Evolutionary conservation across 2,888 invertebrate species (phyloP).

Genomic region (Lysandra bellargus): DNA sequence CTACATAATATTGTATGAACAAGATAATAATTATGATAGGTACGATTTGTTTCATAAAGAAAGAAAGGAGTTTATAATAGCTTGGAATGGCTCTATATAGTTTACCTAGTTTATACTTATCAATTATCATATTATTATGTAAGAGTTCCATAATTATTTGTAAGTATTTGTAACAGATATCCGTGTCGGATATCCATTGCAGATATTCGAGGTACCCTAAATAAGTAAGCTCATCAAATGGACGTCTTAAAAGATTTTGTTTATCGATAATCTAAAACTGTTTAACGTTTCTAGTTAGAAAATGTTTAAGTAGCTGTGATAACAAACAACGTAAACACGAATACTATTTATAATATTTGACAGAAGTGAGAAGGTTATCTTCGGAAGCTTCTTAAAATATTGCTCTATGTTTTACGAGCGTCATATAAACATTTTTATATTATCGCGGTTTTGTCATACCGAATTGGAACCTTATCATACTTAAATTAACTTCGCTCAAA

Average conservation of each 20-base stretch:
- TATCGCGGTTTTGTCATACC: background rate
- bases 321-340: conserved; percentile 14
- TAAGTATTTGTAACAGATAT: no score
- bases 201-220: background rate
- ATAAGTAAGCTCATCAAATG: background rate
- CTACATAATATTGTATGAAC: no score
- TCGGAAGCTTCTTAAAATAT: background rate
- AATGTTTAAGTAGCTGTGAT: background rate
- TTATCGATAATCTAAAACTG: conserved; percentile 1
- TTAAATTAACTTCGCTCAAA: background rate
- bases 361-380: conserved; percentile 22
- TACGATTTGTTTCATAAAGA: no score
- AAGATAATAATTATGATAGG: no score
- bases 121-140: no score
- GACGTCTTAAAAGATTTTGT: background rate
- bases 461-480: background rate
- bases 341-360: conserved; percentile 24
- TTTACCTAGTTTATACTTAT: no score
- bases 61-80: no score
- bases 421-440: background rate
- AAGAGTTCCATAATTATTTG: no score
- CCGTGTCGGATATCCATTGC: no score
- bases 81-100: no score
- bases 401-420: background rate
- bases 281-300: background rate